Percentiles rank a stretch among this genome's conserved stretches.
These are phyloP conservation scores for Isoperla grammatica DNA, from an alignment of 2,888 invertebrate species.

Conservation along the genomic window DNA sequence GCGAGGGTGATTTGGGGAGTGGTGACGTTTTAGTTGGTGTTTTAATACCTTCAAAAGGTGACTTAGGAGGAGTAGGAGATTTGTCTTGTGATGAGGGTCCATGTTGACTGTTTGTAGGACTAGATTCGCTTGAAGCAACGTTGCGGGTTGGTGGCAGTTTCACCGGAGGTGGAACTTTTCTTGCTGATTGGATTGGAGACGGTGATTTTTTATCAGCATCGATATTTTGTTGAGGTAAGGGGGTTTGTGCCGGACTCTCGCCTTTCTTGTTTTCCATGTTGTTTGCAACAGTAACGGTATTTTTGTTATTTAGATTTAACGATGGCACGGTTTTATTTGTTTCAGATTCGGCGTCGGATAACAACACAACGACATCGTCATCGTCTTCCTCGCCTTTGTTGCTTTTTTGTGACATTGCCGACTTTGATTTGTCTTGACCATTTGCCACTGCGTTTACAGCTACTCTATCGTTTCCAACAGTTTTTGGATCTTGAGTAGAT, in stretches of 20 bases:
- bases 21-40: background rate
- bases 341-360: no score
- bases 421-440: background rate
- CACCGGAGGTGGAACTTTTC: background rate
- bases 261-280: no score
- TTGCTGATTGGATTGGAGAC: background rate
- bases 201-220: background rate
- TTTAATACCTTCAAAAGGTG: background rate
- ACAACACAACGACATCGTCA: background rate
- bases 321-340: no score
- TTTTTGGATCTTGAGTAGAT: background rate
- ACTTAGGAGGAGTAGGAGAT: background rate
- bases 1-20: background rate
- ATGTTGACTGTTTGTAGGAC: no score
- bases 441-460: background rate
- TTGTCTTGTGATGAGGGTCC: background rate
- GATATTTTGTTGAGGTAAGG: background rate
- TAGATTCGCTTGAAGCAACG: no score
- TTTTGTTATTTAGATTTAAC: no score
- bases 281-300: no score
- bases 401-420: background rate
- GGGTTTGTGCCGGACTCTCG: background rate
- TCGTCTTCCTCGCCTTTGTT: slow-evolving; percentile 12
- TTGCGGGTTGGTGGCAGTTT: background rate
- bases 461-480: background rate